Evolutionary conservation across 2,888 invertebrate genomes (phyloP).

Genomic region (Eledona agricola): DNA sequence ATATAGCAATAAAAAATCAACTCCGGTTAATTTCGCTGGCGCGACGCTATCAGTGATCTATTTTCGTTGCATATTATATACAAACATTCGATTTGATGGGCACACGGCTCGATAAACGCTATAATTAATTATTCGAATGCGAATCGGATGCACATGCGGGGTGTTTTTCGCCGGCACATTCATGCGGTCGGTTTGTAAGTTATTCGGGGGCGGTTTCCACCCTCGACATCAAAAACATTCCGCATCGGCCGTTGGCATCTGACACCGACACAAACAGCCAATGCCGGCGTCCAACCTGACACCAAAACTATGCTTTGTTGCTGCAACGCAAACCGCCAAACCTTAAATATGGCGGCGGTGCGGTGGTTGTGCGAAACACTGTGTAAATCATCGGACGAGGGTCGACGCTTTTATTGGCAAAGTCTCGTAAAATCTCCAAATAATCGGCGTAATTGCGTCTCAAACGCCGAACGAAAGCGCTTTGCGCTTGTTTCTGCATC

Average conservation of each 20-base stretch:
- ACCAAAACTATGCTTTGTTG: constrained; percentile 32
- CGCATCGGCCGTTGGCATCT: constrained; percentile 30
- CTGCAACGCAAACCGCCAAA: constrained; percentile 14
- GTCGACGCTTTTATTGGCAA: no score
- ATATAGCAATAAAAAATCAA: no score
- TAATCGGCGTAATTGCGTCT: no score
- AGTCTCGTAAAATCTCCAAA: no score
- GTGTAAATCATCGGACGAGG: constrained; percentile 14
- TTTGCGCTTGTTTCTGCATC: no score
- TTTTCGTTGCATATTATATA: no score
- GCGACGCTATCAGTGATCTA: no score
- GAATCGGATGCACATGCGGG: not conserved
- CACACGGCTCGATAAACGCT: no score
- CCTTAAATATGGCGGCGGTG: constrained; percentile 23
- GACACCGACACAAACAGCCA: constrained; percentile 32
- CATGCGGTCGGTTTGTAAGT: constrained; percentile 35
- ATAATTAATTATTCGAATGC: constrained; percentile 4
- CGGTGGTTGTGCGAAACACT: no score
- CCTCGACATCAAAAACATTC: constrained; percentile 34
- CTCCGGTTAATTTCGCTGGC: no score
- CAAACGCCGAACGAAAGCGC: no score
- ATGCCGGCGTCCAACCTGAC: constrained; percentile 17
- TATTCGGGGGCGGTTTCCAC: constrained; percentile 14
- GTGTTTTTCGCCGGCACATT: constrained; percentile 32
- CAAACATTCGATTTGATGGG: no score